Evolutionary conservation across 1,140 invertebrate species (phyloP).

Genomic region (Schlechtendalia chinensis): DNA sequence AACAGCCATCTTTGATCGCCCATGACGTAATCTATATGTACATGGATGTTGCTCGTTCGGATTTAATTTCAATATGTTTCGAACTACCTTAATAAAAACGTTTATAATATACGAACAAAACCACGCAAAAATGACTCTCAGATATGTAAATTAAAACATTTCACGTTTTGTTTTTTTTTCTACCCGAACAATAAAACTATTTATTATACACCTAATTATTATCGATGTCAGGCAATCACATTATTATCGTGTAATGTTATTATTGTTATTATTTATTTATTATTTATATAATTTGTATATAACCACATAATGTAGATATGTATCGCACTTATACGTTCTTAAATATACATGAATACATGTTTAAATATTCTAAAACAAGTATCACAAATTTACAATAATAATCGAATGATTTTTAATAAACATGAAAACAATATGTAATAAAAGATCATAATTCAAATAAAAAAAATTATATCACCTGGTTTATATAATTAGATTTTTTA

Average conservation of each 20-base stretch:
- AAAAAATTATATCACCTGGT: too few species aligned
- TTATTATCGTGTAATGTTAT: background rate
- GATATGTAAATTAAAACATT: background rate
- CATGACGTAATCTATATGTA: conserved; percentile 32
- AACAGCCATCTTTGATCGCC: conserved; percentile 36
- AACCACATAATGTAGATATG: background rate
- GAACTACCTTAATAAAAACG: background rate
- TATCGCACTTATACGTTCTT: too few species aligned
- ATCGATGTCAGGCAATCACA: background rate
- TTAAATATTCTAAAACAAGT: too few species aligned
- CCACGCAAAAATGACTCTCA: background rate
- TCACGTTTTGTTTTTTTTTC: background rate
- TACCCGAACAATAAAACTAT: background rate
- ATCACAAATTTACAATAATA: too few species aligned
- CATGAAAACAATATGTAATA: too few species aligned
- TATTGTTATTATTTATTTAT: too few species aligned
- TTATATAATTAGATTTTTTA: too few species aligned
- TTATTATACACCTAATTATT: background rate
- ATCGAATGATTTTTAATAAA: too few species aligned
- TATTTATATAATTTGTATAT: background rate
- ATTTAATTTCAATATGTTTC: conserved; percentile 10
- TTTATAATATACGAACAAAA: background rate
- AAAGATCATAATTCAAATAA: too few species aligned
- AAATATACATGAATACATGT: too few species aligned
- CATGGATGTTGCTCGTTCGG: background rate